Evolutionary conservation across 2,888 invertebrate species (phyloP).

Genomic region (Alsophila aescularia): DNA sequence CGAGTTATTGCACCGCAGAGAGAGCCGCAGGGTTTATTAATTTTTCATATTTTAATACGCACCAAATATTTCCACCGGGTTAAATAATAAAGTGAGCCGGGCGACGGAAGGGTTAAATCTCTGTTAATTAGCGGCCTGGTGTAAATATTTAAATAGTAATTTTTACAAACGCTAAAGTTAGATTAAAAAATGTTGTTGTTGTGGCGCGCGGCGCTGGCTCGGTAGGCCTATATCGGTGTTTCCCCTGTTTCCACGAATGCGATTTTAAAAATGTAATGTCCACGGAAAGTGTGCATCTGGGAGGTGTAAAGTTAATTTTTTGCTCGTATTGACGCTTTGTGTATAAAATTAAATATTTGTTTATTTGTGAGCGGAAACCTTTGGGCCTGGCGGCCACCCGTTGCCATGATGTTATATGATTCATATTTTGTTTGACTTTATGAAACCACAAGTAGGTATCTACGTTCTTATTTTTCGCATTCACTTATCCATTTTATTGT

Average conservation of each 20-base stretch:
- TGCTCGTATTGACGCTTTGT: constrained; percentile 72
- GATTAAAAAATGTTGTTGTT: constrained; percentile 81
- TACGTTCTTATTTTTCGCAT: no score
- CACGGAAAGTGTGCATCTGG: constrained; percentile 66
- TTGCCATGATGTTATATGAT: constrained; percentile 46
- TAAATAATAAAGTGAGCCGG: constrained; percentile 79
- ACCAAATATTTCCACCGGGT: constrained; percentile 81
- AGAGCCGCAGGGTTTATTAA: constrained; percentile 68
- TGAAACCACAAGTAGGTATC: constrained; percentile 52
- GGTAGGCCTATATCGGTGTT: constrained; percentile 78
- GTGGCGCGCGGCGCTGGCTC: constrained; percentile 57
- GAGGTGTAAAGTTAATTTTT: constrained; percentile 75
- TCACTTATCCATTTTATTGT: no score
- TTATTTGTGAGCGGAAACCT: constrained; percentile 68
- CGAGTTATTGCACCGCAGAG: constrained; percentile 45
- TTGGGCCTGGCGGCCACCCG: constrained; percentile 39
- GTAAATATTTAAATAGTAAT: constrained; percentile 84
- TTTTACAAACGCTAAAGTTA: constrained; percentile 85
- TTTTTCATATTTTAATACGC: constrained; percentile 84
- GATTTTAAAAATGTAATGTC: constrained; percentile 82
- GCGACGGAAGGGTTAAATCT: constrained; percentile 85
- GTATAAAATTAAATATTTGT: constrained; percentile 76
- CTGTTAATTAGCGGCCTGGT: constrained; percentile 80
- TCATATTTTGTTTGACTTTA: constrained; percentile 61
- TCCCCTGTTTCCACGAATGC: constrained; percentile 61